Evolutionary conservation across 2,797 vertebrate genomes (phyloP).

Genomic region (Melanotaenia nigrans): DNA sequence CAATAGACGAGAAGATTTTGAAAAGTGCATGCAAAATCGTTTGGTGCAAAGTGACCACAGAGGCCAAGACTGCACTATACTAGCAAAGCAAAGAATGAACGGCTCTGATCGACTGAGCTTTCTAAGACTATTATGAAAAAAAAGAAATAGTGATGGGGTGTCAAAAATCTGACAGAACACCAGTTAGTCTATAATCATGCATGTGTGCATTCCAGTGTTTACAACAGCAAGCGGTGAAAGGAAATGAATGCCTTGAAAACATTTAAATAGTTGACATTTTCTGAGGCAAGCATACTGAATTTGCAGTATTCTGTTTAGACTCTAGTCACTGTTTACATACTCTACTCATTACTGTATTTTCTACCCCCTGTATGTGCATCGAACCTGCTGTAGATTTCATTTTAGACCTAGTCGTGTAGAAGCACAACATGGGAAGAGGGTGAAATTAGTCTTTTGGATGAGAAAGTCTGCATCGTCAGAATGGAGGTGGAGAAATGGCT

Average conservation of each 20-base stretch:
- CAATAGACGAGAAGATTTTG: conserved; percentile 35
- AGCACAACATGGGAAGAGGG: conserved; percentile 64
- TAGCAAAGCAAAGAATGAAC: conserved; percentile 34
- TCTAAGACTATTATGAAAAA: conserved; percentile 24
- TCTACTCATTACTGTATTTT: conserved; percentile 30
- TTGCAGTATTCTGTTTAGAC: conserved; percentile 1
- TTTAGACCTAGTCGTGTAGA: conserved; percentile 51
- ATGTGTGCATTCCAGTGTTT: conserved; percentile 65
- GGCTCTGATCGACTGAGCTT: conserved; percentile 10
- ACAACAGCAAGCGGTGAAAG: conserved; percentile 67
- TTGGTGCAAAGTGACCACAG: conserved; percentile 13
- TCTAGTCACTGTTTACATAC: conserved; percentile 4
- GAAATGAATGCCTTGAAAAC: conserved; percentile 25
- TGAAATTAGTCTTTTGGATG: conserved; percentile 58
- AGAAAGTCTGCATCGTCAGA: conserved; percentile 45
- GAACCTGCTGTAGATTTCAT: conserved; percentile 50
- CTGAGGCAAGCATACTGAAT: conserved; percentile 24
- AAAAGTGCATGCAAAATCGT: conserved; percentile 64
- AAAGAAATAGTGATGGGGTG: conserved; percentile 40
- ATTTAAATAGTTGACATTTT: conserved; percentile 9
- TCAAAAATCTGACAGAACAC: conserved; percentile 37
- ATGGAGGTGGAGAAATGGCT: conserved; percentile 60
- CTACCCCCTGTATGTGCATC: conserved; percentile 30
- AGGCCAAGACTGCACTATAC: conserved; percentile 20
- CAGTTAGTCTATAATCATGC: conserved; percentile 56